Evolutionary conservation across 2,888 invertebrate species (phyloP), one percentile per base, ranked within the genome.

Genomic region (Anoncus sp.): DNA sequence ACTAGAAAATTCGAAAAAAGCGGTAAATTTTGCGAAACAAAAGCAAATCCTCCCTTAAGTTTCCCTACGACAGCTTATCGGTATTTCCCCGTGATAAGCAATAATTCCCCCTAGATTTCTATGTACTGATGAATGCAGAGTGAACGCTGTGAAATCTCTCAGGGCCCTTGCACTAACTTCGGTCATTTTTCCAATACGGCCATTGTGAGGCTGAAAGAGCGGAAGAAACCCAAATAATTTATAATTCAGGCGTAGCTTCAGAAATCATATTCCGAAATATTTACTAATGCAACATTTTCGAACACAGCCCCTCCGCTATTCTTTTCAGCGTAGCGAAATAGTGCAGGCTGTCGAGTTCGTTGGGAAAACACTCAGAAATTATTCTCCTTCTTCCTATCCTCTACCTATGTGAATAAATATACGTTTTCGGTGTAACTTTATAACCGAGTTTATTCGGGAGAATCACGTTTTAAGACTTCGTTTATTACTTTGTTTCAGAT

Each of bases 401-500:
- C 12, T n/a, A 6, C 5, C 9, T n/a, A 1, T 20, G 20, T 24
- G 12, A 14, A 24, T 5, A 14, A 24, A 51, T 51, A 24, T 51
- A n/a, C 18, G 10, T 12, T 22, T 49, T 4, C 49, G 2, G 3
- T 31, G n/a, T 7, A 38, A 38, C 38, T 38, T 10, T 38, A 38
- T 12, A 24, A 27, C 14, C 27, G n/a, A 51, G 51, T 22, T 51
- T 24, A n/a, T 51, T 24, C n/a, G 51, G 18, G 24, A 6, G 4
- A 51, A 14, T 38, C 51, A 24, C 14, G 24, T 38, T 2, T 38
- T 6, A 51, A 51, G 9, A 51, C n/a, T 6, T 10, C 27, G 4
- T 43, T 38, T 53, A 31, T 51, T 60, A 62, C 27, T 75, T 75
- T 81, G 81, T 86, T 86, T 77, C 86, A 88, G 87, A 88, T 87